Percentiles rank a stretch among this genome's conserved stretches.
phyloP scores from a whole-genome alignment of 2,113 vertebrate genomes.

The Silurus glanis region DNA sequence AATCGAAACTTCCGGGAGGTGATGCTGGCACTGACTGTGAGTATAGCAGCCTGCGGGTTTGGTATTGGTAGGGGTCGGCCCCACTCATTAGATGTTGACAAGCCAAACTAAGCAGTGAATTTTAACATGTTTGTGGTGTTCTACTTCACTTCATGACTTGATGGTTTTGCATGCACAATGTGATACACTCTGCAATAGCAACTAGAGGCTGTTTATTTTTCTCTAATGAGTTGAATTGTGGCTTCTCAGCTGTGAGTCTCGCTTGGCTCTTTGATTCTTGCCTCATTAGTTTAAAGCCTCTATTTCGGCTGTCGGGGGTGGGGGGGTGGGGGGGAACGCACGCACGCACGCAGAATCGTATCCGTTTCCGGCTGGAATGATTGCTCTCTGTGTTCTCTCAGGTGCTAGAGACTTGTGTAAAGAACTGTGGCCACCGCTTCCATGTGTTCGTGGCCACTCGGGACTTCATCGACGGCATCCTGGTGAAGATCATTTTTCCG shows the following conservation, averaged over 20 bases:
- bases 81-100: constrained; percentile 20
- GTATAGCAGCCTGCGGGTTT: constrained; percentile 45
- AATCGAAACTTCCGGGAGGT: constrained; percentile 97
- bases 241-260: constrained; percentile 9
- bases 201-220: constrained; percentile 38
- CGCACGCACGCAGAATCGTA: no score
- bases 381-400: constrained; percentile 54
- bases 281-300: constrained; percentile 44
- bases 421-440: constrained; percentile 98
- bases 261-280: constrained; percentile 47
- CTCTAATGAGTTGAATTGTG: constrained; percentile 47
- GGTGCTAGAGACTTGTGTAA: constrained; percentile 97
- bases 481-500: constrained; percentile 94
- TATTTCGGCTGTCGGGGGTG: constrained; percentile 23
- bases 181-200: not conserved
- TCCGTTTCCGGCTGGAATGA: not conserved
- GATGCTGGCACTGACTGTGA: constrained; percentile 94
- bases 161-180: not conserved
- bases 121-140: constrained; percentile 5
- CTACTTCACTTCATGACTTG: constrained; percentile 17
- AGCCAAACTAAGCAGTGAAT: constrained; percentile 10
- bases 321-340: no score
- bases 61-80: not conserved
- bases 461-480: constrained; percentile 93
- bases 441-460: constrained; percentile 90